A percentile compares a stretch with the other conserved stretches of the same genome.
phyloP scores from a whole-genome alignment of 2,113 vertebrate genomes.

The Charadrius vociferus region DNA sequence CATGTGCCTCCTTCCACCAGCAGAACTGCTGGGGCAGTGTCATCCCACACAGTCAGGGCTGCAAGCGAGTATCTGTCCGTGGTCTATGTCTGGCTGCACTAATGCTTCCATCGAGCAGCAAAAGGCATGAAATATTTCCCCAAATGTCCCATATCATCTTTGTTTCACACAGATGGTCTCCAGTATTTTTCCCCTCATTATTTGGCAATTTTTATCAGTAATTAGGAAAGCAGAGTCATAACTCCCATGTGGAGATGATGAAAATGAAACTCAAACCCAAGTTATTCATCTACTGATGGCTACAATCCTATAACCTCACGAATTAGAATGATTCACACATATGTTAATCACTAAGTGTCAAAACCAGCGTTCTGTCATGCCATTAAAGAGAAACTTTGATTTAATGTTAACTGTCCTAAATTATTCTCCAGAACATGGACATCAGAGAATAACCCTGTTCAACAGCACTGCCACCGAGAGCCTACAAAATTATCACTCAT shows the following conservation, averaged over 20 bases:
- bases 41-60: background rate
- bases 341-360: background rate
- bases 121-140: background rate
- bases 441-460: background rate
- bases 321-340: background rate
- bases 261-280: background rate
- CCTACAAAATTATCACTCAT: background rate
- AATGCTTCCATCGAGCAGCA: background rate
- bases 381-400: background rate
- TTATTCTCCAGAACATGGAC: background rate
- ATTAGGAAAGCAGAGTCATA: background rate
- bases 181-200: background rate
- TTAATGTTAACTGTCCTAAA: background rate
- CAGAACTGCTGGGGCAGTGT: background rate
- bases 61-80: background rate
- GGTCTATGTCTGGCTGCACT: background rate
- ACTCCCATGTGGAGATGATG: background rate
- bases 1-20: background rate
- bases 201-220: background rate
- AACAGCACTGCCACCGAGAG: background rate
- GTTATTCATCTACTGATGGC: background rate
- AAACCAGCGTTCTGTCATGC: background rate
- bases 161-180: background rate
- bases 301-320: background rate
- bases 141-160: background rate